Evolutionary conservation across 1,140 invertebrate genomes (phyloP), one percentile per base, ranked within the genome.

Genomic region (Temnothorax longispinosus): DNA sequence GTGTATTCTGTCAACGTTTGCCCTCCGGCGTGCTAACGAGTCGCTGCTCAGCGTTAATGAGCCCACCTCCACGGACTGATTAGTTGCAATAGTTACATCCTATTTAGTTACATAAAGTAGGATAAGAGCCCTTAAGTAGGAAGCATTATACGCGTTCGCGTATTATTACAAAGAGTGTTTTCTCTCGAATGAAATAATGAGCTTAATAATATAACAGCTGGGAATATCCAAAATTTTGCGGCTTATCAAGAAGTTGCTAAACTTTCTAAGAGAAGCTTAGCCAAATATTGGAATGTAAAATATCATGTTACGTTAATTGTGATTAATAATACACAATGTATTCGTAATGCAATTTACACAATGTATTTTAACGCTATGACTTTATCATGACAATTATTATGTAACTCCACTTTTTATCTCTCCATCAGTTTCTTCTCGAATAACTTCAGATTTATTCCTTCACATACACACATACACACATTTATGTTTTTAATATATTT

Each of bases 61-160:
- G 76, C 74, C 74, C 81, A 54, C 32, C 13, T 56, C 44, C 58
- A n/a, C 21, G 2, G 15, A 32, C 41, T 87, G 86, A 84, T 84
- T 90, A 89, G 88, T 74, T 58, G 75, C 89, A 90, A 89, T 87
- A 84, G 88, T 84, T 65, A 89, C 85, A 90, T 90, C 89, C 88
- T 90, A 87, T 75, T 89, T 89, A 90, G 76, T 89, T 90, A 65
- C 74, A 72, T 44, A 62, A 82, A 56, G 71, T 76, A 47, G 11
- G 50, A 60, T 71, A 47, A 74, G 41, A 71, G 41, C 44, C 54
- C 58, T 89, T 87, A 87, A 90, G 72, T 67, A 90, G 88, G 88
- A 90, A 90, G 50, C 10, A 62, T 89, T 77, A 27, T 27, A 90
- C 89, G 72, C 77, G 44, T 44, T 32, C 54, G 44, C 41, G 52